These are phyloP conservation scores for Nematopogon swammerdamellus DNA, from an alignment of 2,888 invertebrate genomes.

Conservation along the genomic window DNA sequence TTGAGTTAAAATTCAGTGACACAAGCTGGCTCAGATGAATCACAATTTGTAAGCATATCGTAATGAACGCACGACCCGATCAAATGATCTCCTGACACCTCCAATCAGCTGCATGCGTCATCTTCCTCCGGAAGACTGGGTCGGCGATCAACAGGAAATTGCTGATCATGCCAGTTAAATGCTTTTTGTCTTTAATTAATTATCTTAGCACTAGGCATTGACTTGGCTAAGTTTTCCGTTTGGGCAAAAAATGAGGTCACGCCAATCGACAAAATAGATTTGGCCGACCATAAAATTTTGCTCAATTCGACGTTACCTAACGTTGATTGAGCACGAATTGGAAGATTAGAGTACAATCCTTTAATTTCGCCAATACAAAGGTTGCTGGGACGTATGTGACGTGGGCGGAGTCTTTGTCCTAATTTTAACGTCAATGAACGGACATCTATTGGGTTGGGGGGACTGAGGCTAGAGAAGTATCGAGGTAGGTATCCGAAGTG, in stretches of 20 bases:
- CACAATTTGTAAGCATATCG: no score
- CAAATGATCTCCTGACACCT: no score
- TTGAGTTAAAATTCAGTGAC: no score
- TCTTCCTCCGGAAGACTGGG: neutral
- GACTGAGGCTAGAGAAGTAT: no score
- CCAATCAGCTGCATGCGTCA: neutral
- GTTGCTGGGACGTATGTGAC: neutral
- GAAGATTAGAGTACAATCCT: conserved; percentile 29
- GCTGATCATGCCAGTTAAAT: neutral
- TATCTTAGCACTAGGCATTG: neutral
- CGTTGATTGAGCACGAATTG: conserved; percentile 20
- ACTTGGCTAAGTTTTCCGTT: neutral
- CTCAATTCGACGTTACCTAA: neutral
- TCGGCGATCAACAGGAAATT: neutral
- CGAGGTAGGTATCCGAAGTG: no score
- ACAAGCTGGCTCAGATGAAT: no score
- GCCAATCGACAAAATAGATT: neutral
- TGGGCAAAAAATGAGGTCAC: neutral
- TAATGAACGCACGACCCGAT: no score
- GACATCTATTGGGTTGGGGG: no score
- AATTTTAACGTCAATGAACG: no score
- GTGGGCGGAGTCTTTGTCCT: no score
- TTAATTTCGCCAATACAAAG: conserved; percentile 2
- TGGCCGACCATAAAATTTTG: neutral
- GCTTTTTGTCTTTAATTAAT: neutral